phyloP scores from a whole-genome alignment of 1,140 invertebrate species.

The Drosophila micromelanica region DNA sequence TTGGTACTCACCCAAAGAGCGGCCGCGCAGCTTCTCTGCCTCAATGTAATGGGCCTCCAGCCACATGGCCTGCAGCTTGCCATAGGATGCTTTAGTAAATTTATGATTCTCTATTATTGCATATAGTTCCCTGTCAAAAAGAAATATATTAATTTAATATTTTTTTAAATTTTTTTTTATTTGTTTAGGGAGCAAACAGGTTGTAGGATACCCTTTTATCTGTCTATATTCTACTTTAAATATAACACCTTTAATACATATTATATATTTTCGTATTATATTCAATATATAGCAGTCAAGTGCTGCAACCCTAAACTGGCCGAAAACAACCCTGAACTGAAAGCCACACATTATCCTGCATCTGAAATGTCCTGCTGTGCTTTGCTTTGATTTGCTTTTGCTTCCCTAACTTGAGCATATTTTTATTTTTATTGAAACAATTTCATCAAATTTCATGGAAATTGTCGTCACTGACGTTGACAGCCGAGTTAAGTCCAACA shows the following conservation, averaged over 20 bases:
- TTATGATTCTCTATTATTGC: slow-evolving; percentile 98
- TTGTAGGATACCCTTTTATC: too few species aligned
- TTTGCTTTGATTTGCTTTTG: too few species aligned
- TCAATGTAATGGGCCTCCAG: slow-evolving; percentile 99
- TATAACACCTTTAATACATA: too few species aligned
- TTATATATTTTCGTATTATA: not conserved
- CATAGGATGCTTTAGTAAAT: slow-evolving; percentile 98
- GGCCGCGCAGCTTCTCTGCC: slow-evolving; percentile 96
- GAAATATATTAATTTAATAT: too few species aligned
- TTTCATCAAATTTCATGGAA: slow-evolving; percentile 67
- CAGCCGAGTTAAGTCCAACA: slow-evolving; percentile 68
- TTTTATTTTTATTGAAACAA: slow-evolving; percentile 75
- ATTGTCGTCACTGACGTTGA: slow-evolving; percentile 66
- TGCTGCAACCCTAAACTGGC: not conserved
- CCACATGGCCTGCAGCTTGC: slow-evolving; percentile 98
- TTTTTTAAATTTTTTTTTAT: too few species aligned
- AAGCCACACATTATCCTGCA: not conserved
- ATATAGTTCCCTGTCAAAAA: slow-evolving; percentile 94
- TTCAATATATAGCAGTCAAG: not conserved
- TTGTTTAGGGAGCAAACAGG: too few species aligned
- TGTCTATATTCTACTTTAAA: too few species aligned
- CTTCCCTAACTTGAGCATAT: slow-evolving; percentile 40
- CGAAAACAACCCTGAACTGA: slow-evolving; percentile 4
- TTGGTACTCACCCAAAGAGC: slow-evolving; percentile 89
- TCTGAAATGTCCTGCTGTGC: slow-evolving; percentile 36